Evolutionary conservation across 2,888 invertebrate species (phyloP).

Genomic region (Luperina testacea): DNA sequence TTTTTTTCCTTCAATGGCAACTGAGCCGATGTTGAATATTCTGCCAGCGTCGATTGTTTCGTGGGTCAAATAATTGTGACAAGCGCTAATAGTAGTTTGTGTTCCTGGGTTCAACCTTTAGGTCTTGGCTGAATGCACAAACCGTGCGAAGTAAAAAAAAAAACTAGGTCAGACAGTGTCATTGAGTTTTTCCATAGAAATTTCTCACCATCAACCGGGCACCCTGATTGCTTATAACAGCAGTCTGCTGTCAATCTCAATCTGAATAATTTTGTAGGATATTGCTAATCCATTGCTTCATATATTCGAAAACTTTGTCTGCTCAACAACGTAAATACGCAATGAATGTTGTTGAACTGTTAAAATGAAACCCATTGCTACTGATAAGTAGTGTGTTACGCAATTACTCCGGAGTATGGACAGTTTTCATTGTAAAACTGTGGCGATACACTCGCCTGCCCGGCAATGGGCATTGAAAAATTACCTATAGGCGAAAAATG

Average conservation of each 20-base stretch:
- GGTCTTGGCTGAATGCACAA: too few species aligned
- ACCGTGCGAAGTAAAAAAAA: too few species aligned
- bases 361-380: neutral
- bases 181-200: neutral
- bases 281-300: neutral
- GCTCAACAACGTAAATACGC: neutral
- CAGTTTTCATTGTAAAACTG: neutral
- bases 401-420: neutral
- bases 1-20: too few species aligned
- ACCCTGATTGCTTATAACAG: too few species aligned
- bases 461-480: neutral
- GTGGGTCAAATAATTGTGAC: neutral
- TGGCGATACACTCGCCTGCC: neutral
- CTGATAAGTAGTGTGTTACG: neutral
- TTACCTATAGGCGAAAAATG: neutral
- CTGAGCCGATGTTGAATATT: too few species aligned
- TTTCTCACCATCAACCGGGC: neutral
- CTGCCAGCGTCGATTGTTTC: too few species aligned
- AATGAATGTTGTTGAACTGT: neutral
- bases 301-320: neutral
- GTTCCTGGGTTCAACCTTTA: neutral
- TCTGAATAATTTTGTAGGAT: neutral
- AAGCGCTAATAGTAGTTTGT: neutral
- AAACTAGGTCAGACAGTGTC: neutral
- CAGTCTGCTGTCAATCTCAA: neutral